Evolutionary conservation across 1,140 invertebrate species (phyloP), one percentile per base, ranked within the genome.

Genomic region (Venturia canescens): DNA sequence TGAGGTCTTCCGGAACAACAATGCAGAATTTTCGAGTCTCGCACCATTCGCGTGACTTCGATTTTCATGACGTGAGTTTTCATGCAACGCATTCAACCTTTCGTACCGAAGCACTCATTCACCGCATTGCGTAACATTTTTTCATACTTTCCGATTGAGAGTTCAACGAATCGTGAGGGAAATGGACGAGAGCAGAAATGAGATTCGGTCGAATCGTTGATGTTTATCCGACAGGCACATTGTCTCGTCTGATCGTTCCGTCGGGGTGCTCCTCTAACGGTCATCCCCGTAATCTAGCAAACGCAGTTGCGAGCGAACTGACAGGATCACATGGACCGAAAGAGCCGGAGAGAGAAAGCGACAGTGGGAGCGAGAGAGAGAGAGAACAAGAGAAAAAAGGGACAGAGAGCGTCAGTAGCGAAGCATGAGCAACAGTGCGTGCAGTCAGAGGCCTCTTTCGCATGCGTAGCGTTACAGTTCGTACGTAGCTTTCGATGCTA

Each of bases 391-490:
- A 18, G 60, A 50, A 27, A 9, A 76, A 53, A 23, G 60, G 75
- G n/a, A 50, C 15, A 50, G 72, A 57, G 50, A 34, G 11, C 26
- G 70, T 76, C 78, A 69, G 71, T 69, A 80, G 71, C 80, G 79
- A 27, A 13, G 38, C n/a, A 72, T 16, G 18, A 31, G 23, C 50
- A 75, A 4, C 50, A 31, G 48, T 60, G 72, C 50, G 81, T 79
- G 82, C 81, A 82, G 82, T 21, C 6, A 23, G 81, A 80, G 69
- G 63, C 84, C 84, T 85, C 83, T 86, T 84, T 87, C 85, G 84
- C 85, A 84, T 85, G 85, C 86, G 85, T 88, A 84, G 81, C 72
- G 74, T 81, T 87, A 84, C 63, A 85, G 87, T 87, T 80, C 76
- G 79, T 83, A 83, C 76, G 83, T 82, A 80, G 83, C 70, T 29